Conservation (phyloP, 2,888 invertebrate genomes). For the Temnothorax ravouxi region DNA sequence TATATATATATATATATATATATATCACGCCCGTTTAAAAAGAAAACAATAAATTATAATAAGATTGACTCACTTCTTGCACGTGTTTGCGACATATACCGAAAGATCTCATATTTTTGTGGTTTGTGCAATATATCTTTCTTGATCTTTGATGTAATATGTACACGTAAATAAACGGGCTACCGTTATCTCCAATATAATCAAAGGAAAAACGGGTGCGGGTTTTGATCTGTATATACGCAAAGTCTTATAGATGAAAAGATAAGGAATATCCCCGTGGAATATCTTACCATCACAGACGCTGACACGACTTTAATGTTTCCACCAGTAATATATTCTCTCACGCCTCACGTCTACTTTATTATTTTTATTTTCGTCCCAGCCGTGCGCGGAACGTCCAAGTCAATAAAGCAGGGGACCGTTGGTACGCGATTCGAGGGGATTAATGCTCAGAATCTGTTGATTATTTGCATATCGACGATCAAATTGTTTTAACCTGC, state of each 20-base stretch:
- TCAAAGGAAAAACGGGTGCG: background rate
- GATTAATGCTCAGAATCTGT: conserved; percentile 29
- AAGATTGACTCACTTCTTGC: background rate
- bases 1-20: too few species aligned
- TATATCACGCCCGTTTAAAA: background rate
- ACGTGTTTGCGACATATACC: background rate
- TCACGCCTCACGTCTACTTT: conserved; percentile 19
- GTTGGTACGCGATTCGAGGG: background rate
- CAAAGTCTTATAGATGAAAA: conserved; percentile 62
- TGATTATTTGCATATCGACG: conserved; percentile 19
- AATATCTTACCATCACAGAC: conserved; percentile 55
- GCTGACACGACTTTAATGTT: conserved; percentile 63
- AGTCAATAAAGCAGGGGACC: conserved; percentile 30
- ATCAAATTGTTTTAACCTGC: background rate
- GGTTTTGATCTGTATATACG: conserved; percentile 63
- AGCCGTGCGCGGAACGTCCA: conserved; percentile 8
- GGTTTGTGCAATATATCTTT: background rate
- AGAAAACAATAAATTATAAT: background rate
- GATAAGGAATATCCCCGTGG: conserved; percentile 58
- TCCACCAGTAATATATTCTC: conserved; percentile 35
- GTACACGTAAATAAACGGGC: conserved; percentile 31
- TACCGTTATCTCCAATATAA: conserved; percentile 16
- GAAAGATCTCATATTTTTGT: background rate
- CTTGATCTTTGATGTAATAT: conserved; percentile 33
- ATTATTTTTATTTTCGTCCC: conserved; percentile 47